These are phyloP conservation scores for Bambusicola thoracicus DNA, from an alignment of 2,113 vertebrate genomes.

Conservation along the genomic window DNA sequence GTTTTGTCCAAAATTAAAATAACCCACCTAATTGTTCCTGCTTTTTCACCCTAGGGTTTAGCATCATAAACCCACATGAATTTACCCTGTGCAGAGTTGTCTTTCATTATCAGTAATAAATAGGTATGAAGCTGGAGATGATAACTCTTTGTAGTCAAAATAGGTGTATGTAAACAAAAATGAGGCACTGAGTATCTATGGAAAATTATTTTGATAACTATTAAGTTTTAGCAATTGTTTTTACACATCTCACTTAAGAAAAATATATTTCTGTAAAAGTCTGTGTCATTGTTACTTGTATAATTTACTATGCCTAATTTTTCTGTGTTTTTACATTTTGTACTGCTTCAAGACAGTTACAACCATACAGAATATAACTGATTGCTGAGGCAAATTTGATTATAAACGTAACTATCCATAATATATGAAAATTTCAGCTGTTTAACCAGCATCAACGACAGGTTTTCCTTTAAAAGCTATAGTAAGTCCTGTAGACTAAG, in stretches of 20 bases:
- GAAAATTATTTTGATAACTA: background rate
- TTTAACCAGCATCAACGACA: background rate
- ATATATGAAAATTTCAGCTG: constrained; percentile 25
- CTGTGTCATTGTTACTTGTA: background rate
- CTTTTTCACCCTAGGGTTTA: constrained; percentile 43
- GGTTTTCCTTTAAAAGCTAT: background rate
- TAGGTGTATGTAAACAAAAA: background rate
- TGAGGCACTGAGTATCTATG: background rate
- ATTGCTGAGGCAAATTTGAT: constrained; percentile 22
- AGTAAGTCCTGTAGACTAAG: background rate
- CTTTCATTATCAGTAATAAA: constrained; percentile 25
- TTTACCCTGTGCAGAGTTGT: constrained; percentile 17
- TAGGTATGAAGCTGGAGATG: constrained; percentile 43
- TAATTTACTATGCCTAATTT: background rate
- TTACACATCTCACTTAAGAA: background rate
- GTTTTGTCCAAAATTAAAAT: background rate
- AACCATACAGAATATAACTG: background rate
- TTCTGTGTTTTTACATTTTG: background rate
- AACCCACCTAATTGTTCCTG: background rate
- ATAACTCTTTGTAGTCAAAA: constrained; percentile 17
- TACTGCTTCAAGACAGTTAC: constrained; percentile 25
- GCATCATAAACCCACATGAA: background rate
- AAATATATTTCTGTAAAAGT: background rate
- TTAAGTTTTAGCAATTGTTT: background rate
- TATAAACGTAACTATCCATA: background rate